Conservation (phyloP, 2,888 invertebrate genomes). For the Parapristionchus giblindavisi region DNA sequence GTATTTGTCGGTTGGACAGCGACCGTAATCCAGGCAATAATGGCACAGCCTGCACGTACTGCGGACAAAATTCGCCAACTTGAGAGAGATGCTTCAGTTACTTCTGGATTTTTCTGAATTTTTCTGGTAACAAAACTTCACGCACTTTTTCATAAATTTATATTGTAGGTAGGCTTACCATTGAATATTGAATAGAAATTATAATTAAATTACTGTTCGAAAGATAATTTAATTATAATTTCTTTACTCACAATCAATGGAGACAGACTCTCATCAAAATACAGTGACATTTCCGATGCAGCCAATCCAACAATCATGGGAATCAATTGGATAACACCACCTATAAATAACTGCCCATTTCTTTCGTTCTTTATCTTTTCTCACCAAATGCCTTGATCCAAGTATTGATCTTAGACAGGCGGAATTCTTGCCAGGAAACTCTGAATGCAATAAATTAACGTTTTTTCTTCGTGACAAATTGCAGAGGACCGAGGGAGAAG, state of each 20-base stretch:
- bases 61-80: slow-evolving; percentile 41
- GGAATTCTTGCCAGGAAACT: slow-evolving; percentile 17
- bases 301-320: slow-evolving; percentile 27
- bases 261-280: slow-evolving; percentile 25
- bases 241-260: slow-evolving; percentile 31
- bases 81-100: neutral
- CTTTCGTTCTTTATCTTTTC: neutral
- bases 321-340: slow-evolving; percentile 23
- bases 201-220: no score
- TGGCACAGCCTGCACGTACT: slow-evolving; percentile 41
- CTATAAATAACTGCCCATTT: slow-evolving; percentile 1
- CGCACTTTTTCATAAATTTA: neutral
- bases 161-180: neutral
- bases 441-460: slow-evolving; percentile 26
- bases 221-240: no score
- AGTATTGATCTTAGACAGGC: no score
- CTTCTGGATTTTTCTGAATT: neutral
- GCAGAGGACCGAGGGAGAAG: no score
- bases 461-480: slow-evolving; percentile 7
- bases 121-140: neutral
- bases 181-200: no score
- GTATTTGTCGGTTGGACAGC: slow-evolving; percentile 44
- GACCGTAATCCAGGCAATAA: slow-evolving; percentile 44
- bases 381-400: slow-evolving; percentile 32
- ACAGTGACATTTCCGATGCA: slow-evolving; percentile 29